These are phyloP conservation scores for Zaprionus kolodkinae DNA, from an alignment of 1,140 invertebrate genomes.

Conservation along the genomic window DNA sequence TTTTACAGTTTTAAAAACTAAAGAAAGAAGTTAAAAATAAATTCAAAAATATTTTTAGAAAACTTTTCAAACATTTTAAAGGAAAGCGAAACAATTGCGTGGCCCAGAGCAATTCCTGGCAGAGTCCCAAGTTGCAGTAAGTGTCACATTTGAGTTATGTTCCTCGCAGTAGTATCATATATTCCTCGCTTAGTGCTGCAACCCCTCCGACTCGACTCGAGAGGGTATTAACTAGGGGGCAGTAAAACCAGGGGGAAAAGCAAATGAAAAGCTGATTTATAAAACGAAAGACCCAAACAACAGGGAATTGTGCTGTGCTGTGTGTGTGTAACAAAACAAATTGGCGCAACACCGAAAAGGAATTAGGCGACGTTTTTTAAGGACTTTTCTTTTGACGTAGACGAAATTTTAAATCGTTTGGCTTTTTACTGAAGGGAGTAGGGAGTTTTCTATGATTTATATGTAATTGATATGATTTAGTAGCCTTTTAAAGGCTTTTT, in stretches of 20 bases:
- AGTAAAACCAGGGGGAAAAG: neutral
- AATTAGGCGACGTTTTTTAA: slow-evolving; percentile 5
- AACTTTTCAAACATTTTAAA: neutral
- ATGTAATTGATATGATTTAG: no score
- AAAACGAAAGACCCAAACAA: slow-evolving; percentile 9
- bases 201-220: no score
- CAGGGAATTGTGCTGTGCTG: neutral
- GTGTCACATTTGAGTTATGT: slow-evolving; percentile 32
- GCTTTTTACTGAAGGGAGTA: no score
- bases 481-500: neutral
- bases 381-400: neutral
- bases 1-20: neutral
- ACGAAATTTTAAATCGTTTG: neutral
- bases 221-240: slow-evolving; percentile 1
- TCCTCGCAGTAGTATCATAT: neutral
- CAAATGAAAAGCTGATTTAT: slow-evolving; percentile 13
- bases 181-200: slow-evolving; percentile 20
- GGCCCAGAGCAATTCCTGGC: neutral
- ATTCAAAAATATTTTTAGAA: slow-evolving; percentile 1
- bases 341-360: neutral
- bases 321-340: neutral
- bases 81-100: slow-evolving; percentile 6
- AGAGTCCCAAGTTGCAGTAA: slow-evolving; percentile 21
- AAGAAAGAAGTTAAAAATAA: neutral
- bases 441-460: no score